A percentile compares a stretch with the other conserved stretches of the same genome.
phyloP scores from a whole-genome alignment of 2,888 invertebrate genomes.

The Deilephila elpenor region DNA sequence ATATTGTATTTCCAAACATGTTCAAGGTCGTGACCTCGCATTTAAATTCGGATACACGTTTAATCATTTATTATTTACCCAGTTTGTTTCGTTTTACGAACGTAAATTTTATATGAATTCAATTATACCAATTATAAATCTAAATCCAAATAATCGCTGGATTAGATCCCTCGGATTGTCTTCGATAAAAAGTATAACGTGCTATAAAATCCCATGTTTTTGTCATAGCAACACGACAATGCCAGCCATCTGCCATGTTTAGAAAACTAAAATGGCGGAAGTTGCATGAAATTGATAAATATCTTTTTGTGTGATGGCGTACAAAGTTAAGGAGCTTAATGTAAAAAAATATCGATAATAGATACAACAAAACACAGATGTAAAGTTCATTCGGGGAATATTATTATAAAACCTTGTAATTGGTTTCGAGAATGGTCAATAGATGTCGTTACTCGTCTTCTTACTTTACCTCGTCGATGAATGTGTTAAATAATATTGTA shows the following conservation, averaged over 20 bases:
- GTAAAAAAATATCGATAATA: conserved; percentile 5
- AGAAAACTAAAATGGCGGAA: conserved; percentile 4
- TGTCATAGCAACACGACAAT: neutral
- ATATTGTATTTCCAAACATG: conserved; percentile 14
- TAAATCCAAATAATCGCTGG: too few relatives aligned
- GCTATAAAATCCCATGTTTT: neutral
- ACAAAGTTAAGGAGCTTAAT: neutral
- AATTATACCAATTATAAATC: neutral
- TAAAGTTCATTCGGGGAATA: neutral
- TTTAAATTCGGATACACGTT: conserved; percentile 2
- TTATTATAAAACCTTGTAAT: neutral
- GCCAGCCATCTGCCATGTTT: neutral
- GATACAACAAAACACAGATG: neutral
- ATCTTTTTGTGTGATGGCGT: neutral
- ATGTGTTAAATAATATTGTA: conserved; percentile 11
- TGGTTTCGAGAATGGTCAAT: conserved; percentile 5
- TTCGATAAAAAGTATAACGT: neutral
- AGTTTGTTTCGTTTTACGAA: neutral
- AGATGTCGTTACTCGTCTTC: conserved; percentile 37
- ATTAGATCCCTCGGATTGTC: too few relatives aligned
- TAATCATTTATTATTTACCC: neutral
- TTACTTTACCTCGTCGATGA: conserved; percentile 8
- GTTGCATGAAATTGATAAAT: neutral
- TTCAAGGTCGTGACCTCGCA: conserved; percentile 14
- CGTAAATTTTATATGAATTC: neutral